Base-by-base conservation (phyloP, 35 echinoderm and acorn worm genomes). In the Strongylocentrotus purpuratus region DNA sequence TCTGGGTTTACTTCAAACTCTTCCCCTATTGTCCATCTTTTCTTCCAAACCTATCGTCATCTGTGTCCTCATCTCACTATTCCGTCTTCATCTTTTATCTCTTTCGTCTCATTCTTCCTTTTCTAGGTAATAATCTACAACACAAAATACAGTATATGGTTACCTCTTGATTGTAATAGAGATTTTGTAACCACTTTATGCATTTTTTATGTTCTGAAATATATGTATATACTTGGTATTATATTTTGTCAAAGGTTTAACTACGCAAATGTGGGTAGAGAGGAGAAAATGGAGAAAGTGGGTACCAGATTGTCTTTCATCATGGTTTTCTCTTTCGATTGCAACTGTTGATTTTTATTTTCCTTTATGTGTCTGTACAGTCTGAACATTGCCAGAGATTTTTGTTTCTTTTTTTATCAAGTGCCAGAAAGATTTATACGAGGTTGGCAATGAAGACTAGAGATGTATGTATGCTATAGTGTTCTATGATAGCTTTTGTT, bases 211-310 rank as follows among this genome's bases (percentile, higher is more conserved):
- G 28, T n/a, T 78, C 22, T 78, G 65, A 78, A 78, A 78, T 78
- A 78, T 78, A 28, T 78, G 65, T 78, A 78, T 78, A 78, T 78
- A 78, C 65, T 78, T 78, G 65, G 28, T 78, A 78, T 78, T 78
- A n/a, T 78, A 78, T 78, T n/a, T 78, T 78, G 25, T 28, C 28
- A n/a, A n/a, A 78, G 65, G 65, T 78, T 78, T 22, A 28, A 28
- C 20, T 78, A 78, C 28, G 22, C 65, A n/a, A 28, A 78, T 78
- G 20, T 78, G 65, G 65, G 65, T 78, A 5, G 4, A 78, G 65
- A 78, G 25, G 18, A 22, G 65, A 22, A 1, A 78, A 22, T 28
- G 65, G 18, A 78, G 28, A 8, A n/a, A 78, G 4, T 78, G 65
- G 65, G 65, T 78, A 78, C 7, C 65, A 28, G 20, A 78, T 28